Percentiles rank a stretch among this genome's conserved stretches.
These are phyloP conservation scores for Blennius ocellaris DNA, from an alignment of 2,113 vertebrate genomes.

Conservation along the genomic window DNA sequence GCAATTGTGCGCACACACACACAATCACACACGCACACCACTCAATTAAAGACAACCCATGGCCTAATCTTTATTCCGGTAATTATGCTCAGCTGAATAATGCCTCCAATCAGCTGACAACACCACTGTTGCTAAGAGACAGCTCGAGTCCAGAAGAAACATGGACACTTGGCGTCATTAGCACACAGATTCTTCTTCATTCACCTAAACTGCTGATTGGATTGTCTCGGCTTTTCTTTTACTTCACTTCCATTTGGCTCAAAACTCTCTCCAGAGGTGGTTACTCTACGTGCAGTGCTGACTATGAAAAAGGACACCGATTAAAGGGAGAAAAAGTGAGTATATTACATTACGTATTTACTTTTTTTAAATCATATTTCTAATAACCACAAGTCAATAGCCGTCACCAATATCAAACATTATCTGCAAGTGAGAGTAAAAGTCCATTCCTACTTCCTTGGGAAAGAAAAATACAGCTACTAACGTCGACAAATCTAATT, in stretches of 20 bases:
- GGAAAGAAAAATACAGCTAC: background rate
- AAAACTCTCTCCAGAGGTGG: conserved; percentile 20
- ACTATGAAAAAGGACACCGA: conserved; percentile 13
- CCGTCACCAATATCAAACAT: conserved; percentile 11
- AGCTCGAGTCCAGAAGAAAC: conserved; percentile 22
- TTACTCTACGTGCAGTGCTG: conserved; percentile 8
- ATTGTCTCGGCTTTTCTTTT: conserved; percentile 30
- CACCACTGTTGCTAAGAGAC: conserved; percentile 71
- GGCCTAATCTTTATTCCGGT: conserved; percentile 53
- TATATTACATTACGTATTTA: conserved; percentile 2
- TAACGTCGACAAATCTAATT: background rate
- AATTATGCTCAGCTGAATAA: conserved; percentile 64
- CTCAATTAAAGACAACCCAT: conserved; percentile 59
- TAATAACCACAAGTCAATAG: background rate
- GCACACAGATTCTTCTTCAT: conserved; percentile 40
- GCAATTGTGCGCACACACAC: background rate
- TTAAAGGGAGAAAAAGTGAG: conserved; percentile 17
- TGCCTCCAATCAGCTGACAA: conserved; percentile 19
- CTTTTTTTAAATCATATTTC: background rate
- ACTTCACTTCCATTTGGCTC: conserved; percentile 40
- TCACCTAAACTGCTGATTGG: conserved; percentile 47
- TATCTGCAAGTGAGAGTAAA: conserved; percentile 1
- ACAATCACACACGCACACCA: background rate
- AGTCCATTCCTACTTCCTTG: background rate
- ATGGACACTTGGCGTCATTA: conserved; percentile 40